These are phyloP conservation scores for Panthera uncia DNA, from an alignment of 2,113 vertebrate species.

Conservation along the genomic window DNA sequence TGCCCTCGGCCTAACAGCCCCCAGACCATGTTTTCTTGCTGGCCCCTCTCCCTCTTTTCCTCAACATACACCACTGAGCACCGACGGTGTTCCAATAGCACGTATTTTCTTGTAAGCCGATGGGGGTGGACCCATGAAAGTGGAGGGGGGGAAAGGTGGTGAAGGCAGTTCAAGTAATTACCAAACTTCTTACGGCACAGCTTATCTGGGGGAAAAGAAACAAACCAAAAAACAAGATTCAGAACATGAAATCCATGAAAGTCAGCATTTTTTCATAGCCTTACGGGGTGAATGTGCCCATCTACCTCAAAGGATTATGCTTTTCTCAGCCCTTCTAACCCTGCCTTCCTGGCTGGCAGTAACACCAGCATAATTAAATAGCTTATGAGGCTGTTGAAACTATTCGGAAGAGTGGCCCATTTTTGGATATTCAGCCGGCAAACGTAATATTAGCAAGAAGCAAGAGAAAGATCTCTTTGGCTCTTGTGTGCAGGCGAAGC, in stretches of 20 bases:
- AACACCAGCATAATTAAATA: background rate
- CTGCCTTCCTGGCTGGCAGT: background rate
- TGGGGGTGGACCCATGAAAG: background rate
- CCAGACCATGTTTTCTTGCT: background rate
- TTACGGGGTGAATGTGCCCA: background rate
- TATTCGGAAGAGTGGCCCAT: background rate
- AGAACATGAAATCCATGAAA: background rate
- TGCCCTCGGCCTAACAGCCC: background rate
- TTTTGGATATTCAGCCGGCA: background rate
- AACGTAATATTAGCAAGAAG: background rate
- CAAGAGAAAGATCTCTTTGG: background rate
- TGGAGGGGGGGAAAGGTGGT: background rate
- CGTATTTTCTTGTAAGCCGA: background rate
- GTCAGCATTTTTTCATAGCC: background rate
- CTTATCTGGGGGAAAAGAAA: background rate
- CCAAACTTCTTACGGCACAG: background rate
- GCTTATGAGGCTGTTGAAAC: background rate
- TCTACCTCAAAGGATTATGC: background rate
- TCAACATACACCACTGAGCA: background rate
- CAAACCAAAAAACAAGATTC: background rate
- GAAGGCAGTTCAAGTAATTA: background rate
- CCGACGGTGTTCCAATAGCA: background rate
- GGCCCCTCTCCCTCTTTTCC: background rate
- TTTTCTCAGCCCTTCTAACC: background rate
- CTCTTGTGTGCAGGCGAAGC: background rate